Evolutionary conservation across 2,888 invertebrate genomes (phyloP), one percentile per base, ranked within the genome.

Genomic region (Ormyrus nitidulus): DNA sequence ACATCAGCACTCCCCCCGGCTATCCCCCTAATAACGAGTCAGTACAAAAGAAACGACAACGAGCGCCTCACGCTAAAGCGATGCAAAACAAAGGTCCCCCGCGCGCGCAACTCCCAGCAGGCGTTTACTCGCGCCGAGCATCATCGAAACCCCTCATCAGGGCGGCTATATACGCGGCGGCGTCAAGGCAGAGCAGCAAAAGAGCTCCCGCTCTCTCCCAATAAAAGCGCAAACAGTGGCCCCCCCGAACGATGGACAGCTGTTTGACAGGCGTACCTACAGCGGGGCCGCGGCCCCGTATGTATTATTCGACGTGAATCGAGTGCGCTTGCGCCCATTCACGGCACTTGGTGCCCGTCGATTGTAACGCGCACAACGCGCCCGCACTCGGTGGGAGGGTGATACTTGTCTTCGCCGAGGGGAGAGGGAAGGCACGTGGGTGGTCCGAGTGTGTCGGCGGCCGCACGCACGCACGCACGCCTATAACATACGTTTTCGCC

Each of bases 401-500:
- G 13, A 61, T 13, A 72, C 34, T 64, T 64, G 73, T 73, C 49
- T 59, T 74, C 64, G 56, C 58, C 49, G 71, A 61, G 34, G 51
- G 46, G 34, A 34, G 51, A 48, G 51, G 11, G 13, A 51, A 46
- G 48, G 10, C 56, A 78, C 13, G 66, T 56, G 72, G 72, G 78
- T 59, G 72, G 78, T 68, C 73, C 62, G 66, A 34, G 66, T 53
- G 54, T 53, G 72, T 49, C 70, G 58, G 66, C 58, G 7, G 44
- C 44, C 11, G 56, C 11, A 46, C 49, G 34, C 44, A 19, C 48
- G 46, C 49, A 54, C 48, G n/a, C 44, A 7, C 34, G 46, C 11
- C 34, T 4, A 4, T 34, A 34, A 34, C 10, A 58, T 59, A n/a
- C 10, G 6, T 34, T 6, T 6, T 13, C 44, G 46, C 9, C 7